phyloP scores from a whole-genome alignment of 1,140 invertebrate species.

The Musca domestica region DNA sequence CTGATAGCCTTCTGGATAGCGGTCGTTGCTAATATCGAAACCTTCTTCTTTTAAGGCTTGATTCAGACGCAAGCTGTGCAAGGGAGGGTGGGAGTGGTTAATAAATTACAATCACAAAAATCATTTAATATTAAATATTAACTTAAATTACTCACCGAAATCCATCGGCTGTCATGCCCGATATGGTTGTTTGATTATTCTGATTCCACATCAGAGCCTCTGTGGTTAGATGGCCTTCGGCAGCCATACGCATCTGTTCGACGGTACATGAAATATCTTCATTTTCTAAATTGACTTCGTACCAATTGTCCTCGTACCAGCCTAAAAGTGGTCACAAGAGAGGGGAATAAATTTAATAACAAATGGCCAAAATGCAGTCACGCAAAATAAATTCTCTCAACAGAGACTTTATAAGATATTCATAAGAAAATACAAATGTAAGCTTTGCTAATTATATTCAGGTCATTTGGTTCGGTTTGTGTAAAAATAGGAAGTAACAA shows the following conservation, averaged over 20 bases:
- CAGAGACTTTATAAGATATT: too few species aligned
- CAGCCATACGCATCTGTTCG: constrained; percentile 88
- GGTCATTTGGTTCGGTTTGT: too few species aligned
- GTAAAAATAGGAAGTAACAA: too few species aligned
- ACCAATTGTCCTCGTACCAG: constrained; percentile 99
- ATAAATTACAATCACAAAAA: neutral
- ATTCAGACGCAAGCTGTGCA: constrained; percentile 71
- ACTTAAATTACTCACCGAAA: constrained; percentile 58
- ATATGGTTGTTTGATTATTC: constrained; percentile 85
- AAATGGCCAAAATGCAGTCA: too few species aligned
- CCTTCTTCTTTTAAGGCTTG: constrained; percentile 72
- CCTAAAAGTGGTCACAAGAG: constrained; percentile 57
- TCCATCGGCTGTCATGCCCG: constrained; percentile 83
- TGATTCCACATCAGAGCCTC: constrained; percentile 99
- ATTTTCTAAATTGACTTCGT: constrained; percentile 81
- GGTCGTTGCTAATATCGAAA: constrained; percentile 76
- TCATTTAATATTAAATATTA: too few species aligned
- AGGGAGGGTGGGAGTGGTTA: neutral
- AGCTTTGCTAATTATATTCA: too few species aligned
- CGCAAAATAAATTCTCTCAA: too few species aligned
- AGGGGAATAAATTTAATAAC: constrained; percentile 4
- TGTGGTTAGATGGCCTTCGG: constrained; percentile 96
- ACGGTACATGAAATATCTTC: constrained; percentile 89
- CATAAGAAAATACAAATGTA: too few species aligned
- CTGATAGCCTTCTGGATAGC: constrained; percentile 92